Conservation (phyloP, 2,888 invertebrate species). For the Linyphia triangularis region DNA sequence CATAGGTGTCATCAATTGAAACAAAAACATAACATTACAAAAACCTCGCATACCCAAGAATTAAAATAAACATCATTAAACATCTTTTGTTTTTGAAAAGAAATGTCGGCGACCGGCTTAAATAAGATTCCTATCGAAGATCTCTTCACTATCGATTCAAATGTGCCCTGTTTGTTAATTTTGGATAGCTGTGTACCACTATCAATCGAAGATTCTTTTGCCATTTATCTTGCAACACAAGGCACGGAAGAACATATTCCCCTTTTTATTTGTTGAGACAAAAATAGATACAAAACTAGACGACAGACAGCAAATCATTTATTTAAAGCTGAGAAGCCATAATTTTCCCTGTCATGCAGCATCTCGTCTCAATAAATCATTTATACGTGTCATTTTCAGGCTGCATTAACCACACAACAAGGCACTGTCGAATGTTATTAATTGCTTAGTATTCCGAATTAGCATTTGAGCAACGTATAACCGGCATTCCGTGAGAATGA, state of each 20-base stretch:
- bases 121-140: neutral
- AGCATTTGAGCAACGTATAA: slow-evolving; percentile 21
- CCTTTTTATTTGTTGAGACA: slow-evolving; percentile 28
- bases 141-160: neutral
- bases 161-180: neutral
- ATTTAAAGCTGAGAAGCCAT: slow-evolving; percentile 55
- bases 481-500: neutral
- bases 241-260: slow-evolving; percentile 6
- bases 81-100: neutral
- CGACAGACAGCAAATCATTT: slow-evolving; percentile 46
- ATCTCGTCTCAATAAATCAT: slow-evolving; percentile 68
- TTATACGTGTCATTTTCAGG: slow-evolving; percentile 59
- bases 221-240: slow-evolving; percentile 42
- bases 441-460: slow-evolving; percentile 35
- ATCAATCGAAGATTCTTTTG: slow-evolving; percentile 27
- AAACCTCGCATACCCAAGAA: neutral
- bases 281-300: neutral
- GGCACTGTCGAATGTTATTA: slow-evolving; percentile 46
- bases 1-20: neutral
- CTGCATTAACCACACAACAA: slow-evolving; percentile 48
- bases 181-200: neutral
- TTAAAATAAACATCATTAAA: neutral
- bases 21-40: neutral
- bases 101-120: neutral
- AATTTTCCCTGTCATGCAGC: slow-evolving; percentile 65